phyloP scores from a whole-genome alignment of 2,888 invertebrate species.

The Helleia helle region DNA sequence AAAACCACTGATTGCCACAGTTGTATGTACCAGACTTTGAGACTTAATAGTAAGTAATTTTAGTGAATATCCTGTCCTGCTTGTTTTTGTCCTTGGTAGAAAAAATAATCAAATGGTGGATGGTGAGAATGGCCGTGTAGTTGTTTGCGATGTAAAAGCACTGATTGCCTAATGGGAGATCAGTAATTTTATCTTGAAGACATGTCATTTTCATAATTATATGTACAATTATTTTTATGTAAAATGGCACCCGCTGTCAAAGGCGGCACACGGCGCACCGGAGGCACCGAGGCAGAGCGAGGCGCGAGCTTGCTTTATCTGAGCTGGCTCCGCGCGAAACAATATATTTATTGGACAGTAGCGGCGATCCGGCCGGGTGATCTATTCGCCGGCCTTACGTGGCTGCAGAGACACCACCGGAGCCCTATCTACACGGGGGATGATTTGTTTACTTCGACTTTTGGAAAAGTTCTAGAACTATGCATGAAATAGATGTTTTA shows the following conservation, averaged over 20 bases:
- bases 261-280: slow-evolving; percentile 25
- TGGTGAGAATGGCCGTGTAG: too few relatives aligned
- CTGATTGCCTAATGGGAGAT: too few relatives aligned
- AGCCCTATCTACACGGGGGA: slow-evolving; percentile 13
- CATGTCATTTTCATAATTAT: too few relatives aligned
- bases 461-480: slow-evolving; percentile 5
- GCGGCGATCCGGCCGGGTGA: slow-evolving; percentile 56
- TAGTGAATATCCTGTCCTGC: too few relatives aligned
- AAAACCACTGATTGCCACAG: too few relatives aligned
- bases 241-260: slow-evolving; percentile 27
- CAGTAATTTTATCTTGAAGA: too few relatives aligned
- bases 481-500: slow-evolving; percentile 2
- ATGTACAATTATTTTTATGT: too few relatives aligned
- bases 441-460: slow-evolving; percentile 9
- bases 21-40: too few relatives aligned
- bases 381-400: slow-evolving; percentile 54
- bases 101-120: too few relatives aligned
- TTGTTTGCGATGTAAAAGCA: too few relatives aligned
- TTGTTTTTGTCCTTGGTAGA: too few relatives aligned
- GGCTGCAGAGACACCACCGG: slow-evolving; percentile 26
- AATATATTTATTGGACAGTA: slow-evolving; percentile 73
- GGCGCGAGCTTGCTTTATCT: slow-evolving; percentile 73
- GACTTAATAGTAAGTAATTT: too few relatives aligned
- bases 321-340: slow-evolving; percentile 69
- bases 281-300: slow-evolving; percentile 57